These are phyloP conservation scores for Fragum fragum DNA, from an alignment of 2,888 invertebrate species.

Conservation along the genomic window DNA sequence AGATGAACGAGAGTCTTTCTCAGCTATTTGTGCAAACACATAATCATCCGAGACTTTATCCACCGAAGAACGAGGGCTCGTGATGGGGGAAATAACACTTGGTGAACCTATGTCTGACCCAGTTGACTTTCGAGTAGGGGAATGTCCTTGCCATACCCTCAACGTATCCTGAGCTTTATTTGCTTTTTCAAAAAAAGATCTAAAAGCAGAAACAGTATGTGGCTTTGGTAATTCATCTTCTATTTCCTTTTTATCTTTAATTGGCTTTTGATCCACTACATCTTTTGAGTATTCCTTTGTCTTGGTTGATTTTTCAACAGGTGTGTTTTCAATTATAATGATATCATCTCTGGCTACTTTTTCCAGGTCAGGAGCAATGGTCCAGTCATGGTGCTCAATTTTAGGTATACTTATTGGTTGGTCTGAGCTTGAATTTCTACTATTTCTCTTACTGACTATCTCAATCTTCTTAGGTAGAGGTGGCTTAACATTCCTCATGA, in stretches of 20 bases:
- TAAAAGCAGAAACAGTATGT: conserved; percentile 91
- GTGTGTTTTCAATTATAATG: conserved; percentile 70
- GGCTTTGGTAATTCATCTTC: conserved; percentile 93
- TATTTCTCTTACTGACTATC: neutral
- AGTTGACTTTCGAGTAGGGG: conserved; percentile 56
- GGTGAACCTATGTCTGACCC: conserved; percentile 52
- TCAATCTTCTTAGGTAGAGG: conserved; percentile 44
- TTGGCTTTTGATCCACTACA: conserved; percentile 31
- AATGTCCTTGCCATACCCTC: conserved; percentile 48
- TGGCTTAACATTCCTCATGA: conserved; percentile 50
- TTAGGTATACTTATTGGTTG: conserved; percentile 28
- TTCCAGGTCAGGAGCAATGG: conserved; percentile 66
- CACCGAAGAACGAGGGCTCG: conserved; percentile 56
- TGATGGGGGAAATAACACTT: conserved; percentile 37
- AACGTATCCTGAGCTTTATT: conserved; percentile 51
- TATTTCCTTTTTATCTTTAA: conserved; percentile 40
- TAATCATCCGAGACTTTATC: conserved; percentile 50
- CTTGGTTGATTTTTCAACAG: conserved; percentile 9
- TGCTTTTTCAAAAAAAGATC: conserved; percentile 69
- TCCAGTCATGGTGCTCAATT: conserved; percentile 65
- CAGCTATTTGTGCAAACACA: conserved; percentile 51
- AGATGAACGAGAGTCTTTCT: neutral
- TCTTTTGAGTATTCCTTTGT: neutral
- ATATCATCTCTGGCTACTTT: conserved; percentile 73
- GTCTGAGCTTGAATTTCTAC: conserved; percentile 45